Base-by-base conservation (phyloP, 2,888 invertebrate genomes). In the Metellina segmentata region DNA sequence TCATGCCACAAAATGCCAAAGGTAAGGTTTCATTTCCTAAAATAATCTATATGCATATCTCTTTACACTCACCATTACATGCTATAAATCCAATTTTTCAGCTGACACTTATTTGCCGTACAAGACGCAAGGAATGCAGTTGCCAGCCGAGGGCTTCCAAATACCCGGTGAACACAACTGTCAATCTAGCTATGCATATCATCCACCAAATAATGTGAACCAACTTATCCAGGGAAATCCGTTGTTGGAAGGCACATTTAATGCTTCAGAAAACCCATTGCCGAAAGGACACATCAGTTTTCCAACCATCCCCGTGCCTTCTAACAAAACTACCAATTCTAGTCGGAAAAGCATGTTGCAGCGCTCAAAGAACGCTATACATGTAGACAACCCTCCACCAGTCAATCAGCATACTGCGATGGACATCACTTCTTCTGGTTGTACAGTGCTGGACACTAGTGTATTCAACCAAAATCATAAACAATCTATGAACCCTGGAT, bases 351-450 rank as follows among this genome's bases (percentile, higher is more conserved):
- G 19, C 34, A 52, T 20, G 13, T 13, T 53, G 4, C 69, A 72
- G 52, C 79, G 8, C 52, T 85, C 79, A 16, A 49, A 72, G 61
- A 61, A 81, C 49, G 20, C 19, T 7, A 74, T n/a, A 8, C 72
- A 78, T 20, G 69, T 7, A 5, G 69, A 19, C 13, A 53, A 7
- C n/a, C 51, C 71, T 16, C 51, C 89, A 48, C 69, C 75, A 11
- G 81, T 85, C 61, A 85, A 79, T 74, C 90, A 90, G 11, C 90
- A 86, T 52, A 91, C 86, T 20, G 74, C 86, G 0, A 88, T 87
- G 87, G 91, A 91, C 49, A 77, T 91, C 4, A 91, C 91, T 53
- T 75, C 91, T 4, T 91, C 91, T 8, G 91, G 91, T 1, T 91
- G 91, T 52, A 88, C 87, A 13, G 19, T 91, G 53, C 74, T 91